Evolutionary conservation across 2,797 vertebrate species (phyloP), one percentile per base, ranked within the genome.

Genomic region (Spinus olivaceus): DNA sequence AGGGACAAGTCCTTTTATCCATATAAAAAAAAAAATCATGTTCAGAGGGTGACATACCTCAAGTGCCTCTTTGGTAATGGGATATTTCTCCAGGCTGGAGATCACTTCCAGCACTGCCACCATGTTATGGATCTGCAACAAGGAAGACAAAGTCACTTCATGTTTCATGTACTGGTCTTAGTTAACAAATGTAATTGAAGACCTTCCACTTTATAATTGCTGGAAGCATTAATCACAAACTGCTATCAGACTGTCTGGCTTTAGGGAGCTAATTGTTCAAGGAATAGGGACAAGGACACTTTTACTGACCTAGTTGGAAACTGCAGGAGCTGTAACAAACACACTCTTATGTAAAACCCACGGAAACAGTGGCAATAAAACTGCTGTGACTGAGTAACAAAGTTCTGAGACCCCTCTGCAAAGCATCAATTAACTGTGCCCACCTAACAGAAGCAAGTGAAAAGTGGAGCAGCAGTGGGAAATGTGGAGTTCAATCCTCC

Each of bases 61-160:
- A 88, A 99, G 98, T 92, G 98, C 98, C 97, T 99, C 99, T 99
- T 99, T 99, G 98, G 99, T 99, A 97, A 99, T 99, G 77, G 99
- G 99, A 96, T 98, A 99, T 96, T 98, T 99, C 98, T 99, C 99
- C 98, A 99, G 97, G 97, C 97, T 98, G 97, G 99, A 99, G 97
- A 99, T 99, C 67, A 99, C 99, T 97, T 99, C 99, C 98, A 99
- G 87, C 95, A 99, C 99, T 86, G 98, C 98, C 97, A 98, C 98
- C 99, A 99, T 99, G 98, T 99, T 99, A 98, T 97, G 98, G 98
- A 99, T 99, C 99, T 99, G 98, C 84, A 94, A 94, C 72, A 82
- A 95, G 56, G 96, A 95, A 86, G 81, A 87, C 50, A 96, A 95
- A 97, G 95, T 96, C 85, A 95, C 91, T 95, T 81, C 84, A 49